Base-by-base conservation (phyloP, 2,113 vertebrate genomes). In the Grallaria varia region DNA sequence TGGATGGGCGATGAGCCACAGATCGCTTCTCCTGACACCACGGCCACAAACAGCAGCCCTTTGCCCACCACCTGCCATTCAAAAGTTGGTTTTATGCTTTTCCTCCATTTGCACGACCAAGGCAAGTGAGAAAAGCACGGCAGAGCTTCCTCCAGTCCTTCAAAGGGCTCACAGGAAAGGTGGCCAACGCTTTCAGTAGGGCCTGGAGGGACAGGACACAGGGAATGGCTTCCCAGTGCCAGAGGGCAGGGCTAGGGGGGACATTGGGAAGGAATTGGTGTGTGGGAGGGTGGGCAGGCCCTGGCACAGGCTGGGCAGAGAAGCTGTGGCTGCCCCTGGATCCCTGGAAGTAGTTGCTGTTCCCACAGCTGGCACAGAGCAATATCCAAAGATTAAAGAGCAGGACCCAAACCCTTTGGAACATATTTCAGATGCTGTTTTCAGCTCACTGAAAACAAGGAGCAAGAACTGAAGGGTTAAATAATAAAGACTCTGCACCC, bases 401-500 rank as follows among this genome's bases (percentile, higher is more conserved):
- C 14, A 17, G 58, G 27, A 60, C 9, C 16, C 20, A 3, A 42
- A 78, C 3, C 28, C 19, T 9, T 84, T 2, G 18, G 28, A 22
- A 79, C 10, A 9, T 4, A 20, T 42, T 87, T 25, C 75, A 10
- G 40, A 23, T 35, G 8, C 3, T 14, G n/a, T 11, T 87, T 58
- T 60, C 72, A n/a, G 66, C 88, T 90, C 74, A 58, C 40, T 10
- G 22, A 8, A 4, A 30, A 59, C 30, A 28, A 22, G 76, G 69
- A 93, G 90, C 74, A 19, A 27, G 25, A 16, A 23, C 15, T 44
- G 4, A 3, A 23, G 59, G 19, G 64, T 7, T 25, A 10, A 83
- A 25, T 3, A 8, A 14, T 0, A 6, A 23, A 1, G 37, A 10
- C 4, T 42, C 23, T 4, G n/a, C 52, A 5, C 6, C 6, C 12